These are phyloP conservation scores for Acronicta alni DNA, from an alignment of 2,888 invertebrate species.

Conservation along the genomic window DNA sequence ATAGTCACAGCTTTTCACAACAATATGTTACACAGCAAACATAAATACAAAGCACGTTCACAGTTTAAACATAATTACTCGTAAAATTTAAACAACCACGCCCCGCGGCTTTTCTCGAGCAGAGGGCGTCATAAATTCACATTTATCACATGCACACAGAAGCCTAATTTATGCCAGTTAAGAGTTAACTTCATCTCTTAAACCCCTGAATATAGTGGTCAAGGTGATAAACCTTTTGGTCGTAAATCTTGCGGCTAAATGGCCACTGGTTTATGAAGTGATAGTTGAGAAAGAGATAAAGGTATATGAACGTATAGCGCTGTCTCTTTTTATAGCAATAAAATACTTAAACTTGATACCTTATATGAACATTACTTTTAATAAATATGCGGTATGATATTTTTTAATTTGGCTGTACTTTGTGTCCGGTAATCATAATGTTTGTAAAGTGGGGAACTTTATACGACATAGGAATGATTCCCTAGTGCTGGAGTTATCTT, in stretches of 20 bases:
- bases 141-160: slow-evolving; percentile 61
- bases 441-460: too few species aligned
- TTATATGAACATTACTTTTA: too few species aligned
- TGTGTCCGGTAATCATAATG: too few species aligned
- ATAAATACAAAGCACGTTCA: neutral
- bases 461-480: too few species aligned
- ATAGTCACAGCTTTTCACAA: neutral
- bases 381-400: too few species aligned
- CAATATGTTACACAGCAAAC: slow-evolving; percentile 1
- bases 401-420: too few species aligned
- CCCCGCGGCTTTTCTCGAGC: slow-evolving; percentile 11
- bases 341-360: neutral
- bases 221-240: slow-evolving; percentile 51
- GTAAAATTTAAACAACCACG: slow-evolving; percentile 6
- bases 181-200: slow-evolving; percentile 62
- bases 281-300: slow-evolving; percentile 25
- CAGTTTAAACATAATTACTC: slow-evolving; percentile 8
- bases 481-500: too few species aligned
- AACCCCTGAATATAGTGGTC: slow-evolving; percentile 55
- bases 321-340: slow-evolving; percentile 10
- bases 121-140: slow-evolving; percentile 52
- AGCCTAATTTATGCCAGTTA: slow-evolving; percentile 61
- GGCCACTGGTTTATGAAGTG: slow-evolving; percentile 23
- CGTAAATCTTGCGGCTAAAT: slow-evolving; percentile 49
- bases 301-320: neutral